Evolutionary conservation across 2,888 invertebrate genomes (phyloP), one percentile per base, ranked within the genome.

Genomic region (Tethea ocularis): DNA sequence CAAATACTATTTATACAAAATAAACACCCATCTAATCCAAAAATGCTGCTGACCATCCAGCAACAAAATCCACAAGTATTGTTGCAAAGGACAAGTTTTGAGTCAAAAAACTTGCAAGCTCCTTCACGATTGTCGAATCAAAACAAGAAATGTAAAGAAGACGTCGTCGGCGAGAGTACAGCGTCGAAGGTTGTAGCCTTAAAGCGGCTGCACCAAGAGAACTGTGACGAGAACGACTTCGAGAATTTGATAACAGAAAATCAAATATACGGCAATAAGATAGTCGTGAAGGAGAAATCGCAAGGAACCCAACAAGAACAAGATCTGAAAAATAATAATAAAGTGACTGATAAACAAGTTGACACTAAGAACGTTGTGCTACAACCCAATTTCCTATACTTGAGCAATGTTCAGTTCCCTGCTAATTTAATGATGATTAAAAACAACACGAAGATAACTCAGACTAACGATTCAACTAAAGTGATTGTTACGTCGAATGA

Each of bases 171-270:
- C 56, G 87, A 88, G 53, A 83, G 72, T 60, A 69, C 78, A 57
- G 83, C 89, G 53, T 89, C 91, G 10, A 93, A 93, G 77, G 93
- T 93, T 1, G 93, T 93, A 13, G 87, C 93, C 51, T 76, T 93
- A 56, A 93, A 93, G 77, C 80, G 92, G 52, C 78, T 91, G 63
- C 93, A 92, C 66, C 93, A 93, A 63, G 93, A 93, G 57, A 89
- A 91, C 69, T 88, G 87, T 66, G 93, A 93, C 69, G 93, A 93
- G 74, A 91, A 93, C 61, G 93, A 94, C 75, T 94, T 93, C 73
- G 94, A 94, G 72, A 93, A 93, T 79, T 83, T 94, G 69, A 94
- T 93, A 52, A 93, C 93, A 26, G 93, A 93, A 77, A 94, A 93
- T 80, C 93, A 93, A 83, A 94, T 94, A 63, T 93, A 93, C 73